phyloP scores from a whole-genome alignment of 2,888 invertebrate species.

The Rhamnusium bicolor region DNA sequence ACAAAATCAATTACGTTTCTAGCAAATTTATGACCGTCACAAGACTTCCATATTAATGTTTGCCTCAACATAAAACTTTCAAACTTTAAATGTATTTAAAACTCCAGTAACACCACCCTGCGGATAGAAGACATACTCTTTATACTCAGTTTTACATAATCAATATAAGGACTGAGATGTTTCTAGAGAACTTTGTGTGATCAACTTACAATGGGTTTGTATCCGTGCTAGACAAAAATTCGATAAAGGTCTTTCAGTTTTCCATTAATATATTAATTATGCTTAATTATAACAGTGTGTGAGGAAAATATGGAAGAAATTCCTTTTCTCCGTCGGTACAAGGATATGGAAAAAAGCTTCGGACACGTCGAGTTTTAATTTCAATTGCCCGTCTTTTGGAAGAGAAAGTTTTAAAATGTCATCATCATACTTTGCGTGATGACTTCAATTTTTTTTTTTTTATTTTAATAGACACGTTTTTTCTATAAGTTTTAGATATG shows the following conservation, averaged over 20 bases:
- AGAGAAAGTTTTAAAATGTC: too few species aligned
- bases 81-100: conserved; percentile 4
- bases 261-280: background rate
- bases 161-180: conserved; percentile 44
- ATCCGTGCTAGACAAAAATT: conserved; percentile 42
- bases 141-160: conserved; percentile 48
- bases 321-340: too few species aligned
- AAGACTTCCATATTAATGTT: conserved; percentile 62
- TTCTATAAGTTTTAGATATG: too few species aligned
- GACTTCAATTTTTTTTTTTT: too few species aligned
- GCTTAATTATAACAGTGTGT: background rate
- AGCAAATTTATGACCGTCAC: conserved; percentile 62
- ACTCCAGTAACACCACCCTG: conserved; percentile 36
- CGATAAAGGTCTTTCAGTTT: background rate
- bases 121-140: conserved; percentile 49
- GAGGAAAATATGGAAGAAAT: too few species aligned
- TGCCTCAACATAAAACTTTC: conserved; percentile 32
- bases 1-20: conserved; percentile 63
- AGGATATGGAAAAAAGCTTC: too few species aligned
- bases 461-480: too few species aligned
- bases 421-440: too few species aligned
- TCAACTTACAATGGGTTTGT: conserved; percentile 40
- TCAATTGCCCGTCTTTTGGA: too few species aligned
- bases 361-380: too few species aligned
- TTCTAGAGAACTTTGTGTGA: conserved; percentile 42